These are phyloP conservation scores for Eupithecia inturbata DNA, from an alignment of 2,888 invertebrate genomes.

Conservation along the genomic window DNA sequence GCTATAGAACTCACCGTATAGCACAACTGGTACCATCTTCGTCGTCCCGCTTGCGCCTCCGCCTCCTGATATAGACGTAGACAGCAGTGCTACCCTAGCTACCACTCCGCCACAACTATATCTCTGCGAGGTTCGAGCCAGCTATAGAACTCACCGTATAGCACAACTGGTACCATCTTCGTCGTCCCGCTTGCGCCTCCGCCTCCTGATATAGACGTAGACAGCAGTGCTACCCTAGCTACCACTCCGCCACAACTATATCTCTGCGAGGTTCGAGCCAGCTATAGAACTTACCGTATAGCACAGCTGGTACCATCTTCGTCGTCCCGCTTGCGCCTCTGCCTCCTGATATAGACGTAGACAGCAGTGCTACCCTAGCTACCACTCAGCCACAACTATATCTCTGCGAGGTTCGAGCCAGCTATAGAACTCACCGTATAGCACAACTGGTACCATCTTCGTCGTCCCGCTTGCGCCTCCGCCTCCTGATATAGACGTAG, in stretches of 20 bases:
- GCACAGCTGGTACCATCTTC: no score
- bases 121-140: background rate
- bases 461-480: conserved; percentile 82
- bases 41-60: conserved; percentile 84
- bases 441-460: conserved; percentile 81
- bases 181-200: conserved; percentile 84
- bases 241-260: no score
- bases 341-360: conserved; percentile 83
- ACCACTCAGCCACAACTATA: conserved; percentile 85
- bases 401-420: no score
- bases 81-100: conserved; percentile 85
- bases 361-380: conserved; percentile 85
- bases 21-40: conserved; percentile 84
- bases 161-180: conserved; percentile 84
- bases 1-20: conserved; percentile 58
- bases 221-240: no score
- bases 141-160: conserved; percentile 57
- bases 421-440: conserved; percentile 57
- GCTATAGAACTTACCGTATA: no score
- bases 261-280: no score
- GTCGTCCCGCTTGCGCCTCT: no score
- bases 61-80: conserved; percentile 82
- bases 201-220: no score
- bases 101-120: conserved; percentile 82
- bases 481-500: conserved; percentile 81